Percentiles rank a stretch among this genome's conserved stretches.
phyloP scores from a whole-genome alignment of 1,140 invertebrate genomes.

The Cheumatopsyche charites region DNA sequence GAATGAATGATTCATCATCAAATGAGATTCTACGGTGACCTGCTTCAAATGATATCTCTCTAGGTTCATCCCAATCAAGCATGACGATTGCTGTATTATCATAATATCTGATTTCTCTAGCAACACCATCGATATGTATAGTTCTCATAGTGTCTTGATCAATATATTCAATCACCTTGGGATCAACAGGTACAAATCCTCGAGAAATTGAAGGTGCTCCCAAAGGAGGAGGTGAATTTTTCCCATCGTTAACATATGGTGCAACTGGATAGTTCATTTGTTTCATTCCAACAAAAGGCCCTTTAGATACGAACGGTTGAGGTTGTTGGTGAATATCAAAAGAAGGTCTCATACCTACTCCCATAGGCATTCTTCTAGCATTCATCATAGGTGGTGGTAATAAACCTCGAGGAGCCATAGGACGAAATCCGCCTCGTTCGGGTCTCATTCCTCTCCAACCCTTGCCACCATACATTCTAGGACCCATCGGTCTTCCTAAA shows the following conservation, averaged over 20 bases:
- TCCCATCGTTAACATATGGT: conserved; percentile 52
- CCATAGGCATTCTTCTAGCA: conserved; percentile 45
- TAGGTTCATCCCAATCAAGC: conserved; percentile 81
- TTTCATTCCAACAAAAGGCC: conserved; percentile 54
- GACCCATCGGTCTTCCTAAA: conserved; percentile 12
- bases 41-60: conserved; percentile 83
- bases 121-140: conserved; percentile 84
- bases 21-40: conserved; percentile 70
- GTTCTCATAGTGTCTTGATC: conserved; percentile 72
- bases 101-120: conserved; percentile 85
- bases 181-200: conserved; percentile 65
- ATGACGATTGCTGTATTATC: conserved; percentile 84
- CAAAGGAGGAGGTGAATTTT: conserved; percentile 52
- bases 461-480: conserved; percentile 25
- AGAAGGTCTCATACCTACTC: conserved; percentile 51
- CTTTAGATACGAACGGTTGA: conserved; percentile 50
- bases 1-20: conserved; percentile 71
- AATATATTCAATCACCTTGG: conserved; percentile 65
- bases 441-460: conserved; percentile 37
- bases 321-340: conserved; percentile 51
- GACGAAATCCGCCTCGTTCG: conserved; percentile 52
- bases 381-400: conserved; percentile 53
- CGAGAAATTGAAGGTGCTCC: conserved; percentile 52
- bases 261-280: conserved; percentile 54
- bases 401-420: conserved; percentile 49